Evolutionary conservation across 2,797 vertebrate genomes (phyloP).

Genomic region (Enteromius thamalakanensis): DNA sequence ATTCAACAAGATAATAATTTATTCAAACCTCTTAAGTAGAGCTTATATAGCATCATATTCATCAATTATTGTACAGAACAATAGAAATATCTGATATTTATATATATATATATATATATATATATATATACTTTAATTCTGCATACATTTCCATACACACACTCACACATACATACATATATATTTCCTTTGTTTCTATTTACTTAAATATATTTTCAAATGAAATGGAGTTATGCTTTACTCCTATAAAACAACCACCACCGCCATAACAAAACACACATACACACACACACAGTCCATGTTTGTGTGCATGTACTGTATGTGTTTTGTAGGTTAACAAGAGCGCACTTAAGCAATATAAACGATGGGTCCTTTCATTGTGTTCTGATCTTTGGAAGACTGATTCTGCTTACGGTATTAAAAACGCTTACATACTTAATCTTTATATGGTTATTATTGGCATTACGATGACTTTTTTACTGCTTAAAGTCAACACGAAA

Average conservation of each 20-base stretch:
- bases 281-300: slow-evolving; percentile 52
- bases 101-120: slow-evolving; percentile 65
- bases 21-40: slow-evolving; percentile 81
- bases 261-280: slow-evolving; percentile 40
- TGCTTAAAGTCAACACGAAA: slow-evolving; percentile 38
- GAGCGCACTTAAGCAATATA: slow-evolving; percentile 53
- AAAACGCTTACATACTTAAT: slow-evolving; percentile 73
- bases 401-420: slow-evolving; percentile 72
- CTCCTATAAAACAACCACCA: slow-evolving; percentile 74
- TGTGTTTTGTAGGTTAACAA: slow-evolving; percentile 42
- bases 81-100: slow-evolving; percentile 71
- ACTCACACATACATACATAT: slow-evolving; percentile 44
- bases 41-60: slow-evolving; percentile 73
- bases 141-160: slow-evolving; percentile 46
- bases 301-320: slow-evolving; percentile 50
- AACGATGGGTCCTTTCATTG: slow-evolving; percentile 42
- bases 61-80: slow-evolving; percentile 79
- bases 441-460: slow-evolving; percentile 71
- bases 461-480: slow-evolving; percentile 9
- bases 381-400: slow-evolving; percentile 82
- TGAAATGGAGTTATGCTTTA: slow-evolving; percentile 72
- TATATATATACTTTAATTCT: slow-evolving; percentile 77
- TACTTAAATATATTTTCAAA: slow-evolving; percentile 79
- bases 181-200: slow-evolving; percentile 73
- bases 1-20: slow-evolving; percentile 72